Base-by-base conservation (phyloP, 2,888 invertebrate species). In the Mimachlamys varia region DNA sequence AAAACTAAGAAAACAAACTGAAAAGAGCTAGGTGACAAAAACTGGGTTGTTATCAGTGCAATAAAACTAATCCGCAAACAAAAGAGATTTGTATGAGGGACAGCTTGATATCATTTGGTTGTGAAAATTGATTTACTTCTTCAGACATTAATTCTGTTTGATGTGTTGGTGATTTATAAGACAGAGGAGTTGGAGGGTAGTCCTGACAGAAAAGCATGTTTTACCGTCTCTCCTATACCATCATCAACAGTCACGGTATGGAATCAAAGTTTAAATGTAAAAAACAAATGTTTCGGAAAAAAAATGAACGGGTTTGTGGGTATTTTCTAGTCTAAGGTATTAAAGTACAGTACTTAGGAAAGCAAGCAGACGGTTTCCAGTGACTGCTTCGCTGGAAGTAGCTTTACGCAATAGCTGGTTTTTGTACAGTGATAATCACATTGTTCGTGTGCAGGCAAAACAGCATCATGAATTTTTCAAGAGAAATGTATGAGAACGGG, bases 381-480 rank as follows among this genome's bases (percentile, higher is more conserved):
- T 76, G 27, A 33, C 76, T 76, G 7, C 4, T 7, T 76, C 62
- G 12, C 27, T 76, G 22, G 17, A 12, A 17, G 27, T 12, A 27
- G 76, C 27, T 22, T 76, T 27, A 33, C 33, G 76, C 76, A 76
- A 76, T 76, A 33, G 27, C 33, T 76, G 4, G 76, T 76, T 76
- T 76, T 76, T 76, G 76, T 76, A 76, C 27, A 33, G 33, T 12
- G 76, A 76, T 76, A 76, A 76, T 76, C 76, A 76, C 76, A 76
- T 76, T 76, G 76, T 76, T 76, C 76, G 76, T 76, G 76, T 76
- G 76, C 76, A 33, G 76, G 76, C 76, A 76, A 76, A 76, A 76
- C 76, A 76, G 76, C 76, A 76, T 76, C 76, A 76, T 76, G 76
- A 76, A 76, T 76, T 76, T 76, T 76, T 76, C 76, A 76, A 33